Conservation (phyloP, 30 jellyfish, hydroid and myxozoan genomes). For the Aurelia coerulea region DNA sequence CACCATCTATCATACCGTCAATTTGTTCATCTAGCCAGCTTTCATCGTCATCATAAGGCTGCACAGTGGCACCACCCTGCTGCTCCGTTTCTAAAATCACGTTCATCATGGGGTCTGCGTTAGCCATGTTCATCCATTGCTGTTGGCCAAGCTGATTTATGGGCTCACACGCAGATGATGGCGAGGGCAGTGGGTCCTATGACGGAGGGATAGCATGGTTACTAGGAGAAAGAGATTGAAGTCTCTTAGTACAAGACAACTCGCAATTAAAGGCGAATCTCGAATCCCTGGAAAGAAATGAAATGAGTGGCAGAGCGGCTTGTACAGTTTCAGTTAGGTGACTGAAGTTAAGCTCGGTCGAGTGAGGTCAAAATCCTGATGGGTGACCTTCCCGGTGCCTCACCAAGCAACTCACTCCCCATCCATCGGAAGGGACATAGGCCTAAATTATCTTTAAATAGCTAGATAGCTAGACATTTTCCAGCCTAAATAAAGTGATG, state of each 20-base stretch:
- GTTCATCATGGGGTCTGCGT: background rate
- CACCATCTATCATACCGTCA: constrained; percentile 16
- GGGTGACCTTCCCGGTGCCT: too few relatives aligned
- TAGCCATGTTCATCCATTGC: background rate
- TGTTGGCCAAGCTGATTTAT: background rate
- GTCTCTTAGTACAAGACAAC: constrained; percentile 17
- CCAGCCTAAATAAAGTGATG: too few relatives aligned
- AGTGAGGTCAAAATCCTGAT: too few relatives aligned
- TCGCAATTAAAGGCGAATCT: background rate
- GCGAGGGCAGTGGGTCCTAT: constrained; percentile 65
- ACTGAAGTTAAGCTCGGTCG: too few relatives aligned
- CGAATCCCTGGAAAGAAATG: background rate
- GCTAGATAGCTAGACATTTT: too few relatives aligned
- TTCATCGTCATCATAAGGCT: background rate
- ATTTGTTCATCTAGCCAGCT: constrained; percentile 4
- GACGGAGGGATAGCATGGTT: constrained; percentile 72
- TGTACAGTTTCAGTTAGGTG: too few relatives aligned
- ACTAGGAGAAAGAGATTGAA: constrained; percentile 63
- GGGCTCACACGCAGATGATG: constrained; percentile 4
- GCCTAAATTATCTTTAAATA: too few relatives aligned
- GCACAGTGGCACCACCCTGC: too few relatives aligned
- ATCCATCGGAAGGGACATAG: too few relatives aligned
- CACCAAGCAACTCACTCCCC: too few relatives aligned
- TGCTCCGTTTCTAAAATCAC: background rate
- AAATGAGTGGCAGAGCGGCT: too few relatives aligned